These are phyloP conservation scores for Heliconius sara DNA, from an alignment of 2,888 invertebrate genomes.

Conservation along the genomic window DNA sequence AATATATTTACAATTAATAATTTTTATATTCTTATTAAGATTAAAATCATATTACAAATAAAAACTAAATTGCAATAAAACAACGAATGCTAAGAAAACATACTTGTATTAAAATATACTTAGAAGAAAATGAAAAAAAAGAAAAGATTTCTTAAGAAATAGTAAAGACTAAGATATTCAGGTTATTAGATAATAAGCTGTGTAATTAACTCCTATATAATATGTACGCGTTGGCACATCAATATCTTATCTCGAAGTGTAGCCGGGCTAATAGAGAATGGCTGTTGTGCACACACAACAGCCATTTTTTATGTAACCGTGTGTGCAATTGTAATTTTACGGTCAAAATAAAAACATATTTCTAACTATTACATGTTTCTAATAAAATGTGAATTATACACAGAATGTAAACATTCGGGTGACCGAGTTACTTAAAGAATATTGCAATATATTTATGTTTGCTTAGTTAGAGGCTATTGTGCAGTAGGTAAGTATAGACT, in stretches of 20 bases:
- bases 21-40: background rate
- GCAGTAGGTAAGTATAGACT: background rate
- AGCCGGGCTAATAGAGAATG: background rate
- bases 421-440: background rate
- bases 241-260: background rate
- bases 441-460: background rate
- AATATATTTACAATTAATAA: background rate
- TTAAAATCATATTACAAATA: background rate
- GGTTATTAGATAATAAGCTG: background rate
- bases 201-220: background rate
- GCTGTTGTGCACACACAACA: background rate
- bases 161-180: background rate
- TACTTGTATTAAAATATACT: background rate
- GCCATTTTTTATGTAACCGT: background rate
- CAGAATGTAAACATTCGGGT: background rate
- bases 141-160: background rate
- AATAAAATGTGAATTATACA: conserved; percentile 1
- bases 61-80: no score
- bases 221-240: background rate
- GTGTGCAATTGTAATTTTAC: background rate
- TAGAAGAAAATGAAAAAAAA: no score
- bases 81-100: background rate
- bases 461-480: background rate
- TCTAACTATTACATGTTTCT: background rate
- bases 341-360: background rate